A percentile compares a stretch with the other conserved stretches of the same genome.
phyloP scores from a whole-genome alignment of 2,888 invertebrate species.

The Branchellion lobata region DNA sequence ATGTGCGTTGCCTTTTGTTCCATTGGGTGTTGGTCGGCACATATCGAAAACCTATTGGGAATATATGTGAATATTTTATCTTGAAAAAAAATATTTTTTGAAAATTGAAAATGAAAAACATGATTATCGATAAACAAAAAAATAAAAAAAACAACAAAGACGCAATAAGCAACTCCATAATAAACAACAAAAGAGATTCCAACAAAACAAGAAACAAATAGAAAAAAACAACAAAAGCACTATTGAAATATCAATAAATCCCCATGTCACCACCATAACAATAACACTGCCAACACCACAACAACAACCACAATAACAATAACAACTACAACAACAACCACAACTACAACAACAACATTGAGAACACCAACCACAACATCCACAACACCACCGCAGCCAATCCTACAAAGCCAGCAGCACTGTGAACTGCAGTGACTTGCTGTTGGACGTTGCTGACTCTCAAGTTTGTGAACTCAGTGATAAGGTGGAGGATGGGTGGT shows the following conservation, averaged over 20 bases:
- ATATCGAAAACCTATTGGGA: too few species aligned
- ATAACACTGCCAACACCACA: too few species aligned
- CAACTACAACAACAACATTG: neutral
- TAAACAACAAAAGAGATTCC: neutral
- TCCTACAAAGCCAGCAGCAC: constrained; percentile 7
- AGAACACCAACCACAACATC: constrained; percentile 2
- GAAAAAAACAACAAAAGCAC: too few species aligned
- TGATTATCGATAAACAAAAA: neutral
- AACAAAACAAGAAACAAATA: neutral
- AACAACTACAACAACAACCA: constrained; percentile 35
- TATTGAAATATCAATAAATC: too few species aligned
- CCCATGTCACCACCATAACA: too few species aligned
- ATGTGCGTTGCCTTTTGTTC: too few species aligned
- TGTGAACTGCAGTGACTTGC: constrained; percentile 24
- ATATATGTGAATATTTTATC: too few species aligned
- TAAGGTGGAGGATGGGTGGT: constrained; percentile 15
- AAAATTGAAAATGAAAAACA: neutral
- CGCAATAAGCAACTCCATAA: neutral
- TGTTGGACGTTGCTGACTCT: neutral
- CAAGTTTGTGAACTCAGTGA: constrained; percentile 22
- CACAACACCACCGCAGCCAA: constrained; percentile 28
- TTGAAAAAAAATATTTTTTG: too few species aligned
- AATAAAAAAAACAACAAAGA: neutral
- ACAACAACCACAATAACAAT: neutral
- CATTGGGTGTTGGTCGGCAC: too few species aligned